phyloP scores from a whole-genome alignment of 2,113 vertebrate genomes.

The Ondatra zibethicus region DNA sequence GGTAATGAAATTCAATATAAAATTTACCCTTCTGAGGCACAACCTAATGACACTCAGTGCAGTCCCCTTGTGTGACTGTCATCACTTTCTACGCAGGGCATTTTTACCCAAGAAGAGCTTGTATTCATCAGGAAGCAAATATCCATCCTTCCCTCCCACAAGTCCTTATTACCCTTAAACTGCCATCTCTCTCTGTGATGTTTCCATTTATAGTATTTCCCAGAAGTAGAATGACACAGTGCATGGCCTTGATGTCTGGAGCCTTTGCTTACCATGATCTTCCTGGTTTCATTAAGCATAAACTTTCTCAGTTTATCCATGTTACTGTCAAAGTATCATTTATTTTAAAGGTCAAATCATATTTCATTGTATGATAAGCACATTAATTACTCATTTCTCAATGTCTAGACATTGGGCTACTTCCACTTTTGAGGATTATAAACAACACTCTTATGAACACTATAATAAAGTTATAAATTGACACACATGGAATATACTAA shows the following conservation, averaged over 20 bases:
- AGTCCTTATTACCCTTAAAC: neutral
- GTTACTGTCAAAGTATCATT: neutral
- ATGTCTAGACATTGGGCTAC: neutral
- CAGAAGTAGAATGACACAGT: neutral
- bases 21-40: neutral
- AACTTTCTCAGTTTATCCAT: neutral
- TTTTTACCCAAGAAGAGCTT: neutral
- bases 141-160: neutral
- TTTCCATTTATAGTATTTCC: neutral
- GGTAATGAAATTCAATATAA: neutral
- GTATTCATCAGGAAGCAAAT: neutral
- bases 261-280: neutral
- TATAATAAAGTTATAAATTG: neutral
- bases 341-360: neutral
- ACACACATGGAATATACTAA: neutral
- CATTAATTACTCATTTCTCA: neutral
- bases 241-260: neutral
- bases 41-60: neutral
- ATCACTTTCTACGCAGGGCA: neutral
- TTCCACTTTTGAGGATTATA: neutral
- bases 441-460: neutral
- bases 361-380: neutral
- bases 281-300: neutral
- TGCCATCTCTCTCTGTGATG: neutral
- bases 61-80: neutral